A percentile compares a stretch with the other conserved stretches of the same genome.
phyloP scores from a whole-genome alignment of 2,888 invertebrate genomes.

The Phymatocera aterrima region DNA sequence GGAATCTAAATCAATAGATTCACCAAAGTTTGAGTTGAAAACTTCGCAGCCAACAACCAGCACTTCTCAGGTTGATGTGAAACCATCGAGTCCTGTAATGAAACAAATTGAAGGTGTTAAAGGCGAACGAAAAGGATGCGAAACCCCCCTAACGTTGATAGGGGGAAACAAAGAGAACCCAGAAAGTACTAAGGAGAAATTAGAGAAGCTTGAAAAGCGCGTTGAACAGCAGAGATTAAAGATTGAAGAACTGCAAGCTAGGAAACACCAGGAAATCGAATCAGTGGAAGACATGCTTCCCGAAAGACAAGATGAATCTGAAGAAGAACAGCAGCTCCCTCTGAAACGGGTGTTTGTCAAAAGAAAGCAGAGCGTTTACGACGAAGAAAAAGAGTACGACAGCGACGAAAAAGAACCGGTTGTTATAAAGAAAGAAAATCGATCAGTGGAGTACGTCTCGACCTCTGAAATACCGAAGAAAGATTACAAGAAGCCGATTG shows the following conservation, averaged over 20 bases:
- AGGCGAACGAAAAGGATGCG: slow-evolving; percentile 6
- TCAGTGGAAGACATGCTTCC: slow-evolving; percentile 70
- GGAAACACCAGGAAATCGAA: slow-evolving; percentile 70
- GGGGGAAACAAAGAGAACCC: slow-evolving; percentile 64
- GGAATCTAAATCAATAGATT: slow-evolving; percentile 54
- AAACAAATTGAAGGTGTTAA: slow-evolving; percentile 51
- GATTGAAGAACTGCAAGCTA: slow-evolving; percentile 69
- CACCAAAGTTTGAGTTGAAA: slow-evolving; percentile 66
- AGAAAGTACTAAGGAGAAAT: slow-evolving; percentile 68
- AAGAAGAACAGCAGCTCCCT: slow-evolving; percentile 74
- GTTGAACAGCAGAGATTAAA: slow-evolving; percentile 70
- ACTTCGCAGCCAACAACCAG: slow-evolving; percentile 59
- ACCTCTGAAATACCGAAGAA: slow-evolving; percentile 45
- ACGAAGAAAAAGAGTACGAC: slow-evolving; percentile 70
- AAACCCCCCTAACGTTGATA: slow-evolving; percentile 42
- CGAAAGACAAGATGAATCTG: slow-evolving; percentile 70
- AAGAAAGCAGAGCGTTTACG: slow-evolving; percentile 76
- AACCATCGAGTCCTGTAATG: slow-evolving; percentile 41
- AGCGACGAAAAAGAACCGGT: slow-evolving; percentile 47
- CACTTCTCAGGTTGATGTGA: slow-evolving; percentile 48
- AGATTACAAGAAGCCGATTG: slow-evolving; percentile 50
- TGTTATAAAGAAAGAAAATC: slow-evolving; percentile 14
- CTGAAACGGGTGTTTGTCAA: slow-evolving; percentile 80
- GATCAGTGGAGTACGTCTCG: not conserved
- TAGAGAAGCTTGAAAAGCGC: slow-evolving; percentile 70